A percentile compares a stretch with the other conserved stretches of the same genome.
These are phyloP conservation scores for Trileptium ribeirensis DNA, from an alignment of 2,888 invertebrate genomes.

Conservation along the genomic window DNA sequence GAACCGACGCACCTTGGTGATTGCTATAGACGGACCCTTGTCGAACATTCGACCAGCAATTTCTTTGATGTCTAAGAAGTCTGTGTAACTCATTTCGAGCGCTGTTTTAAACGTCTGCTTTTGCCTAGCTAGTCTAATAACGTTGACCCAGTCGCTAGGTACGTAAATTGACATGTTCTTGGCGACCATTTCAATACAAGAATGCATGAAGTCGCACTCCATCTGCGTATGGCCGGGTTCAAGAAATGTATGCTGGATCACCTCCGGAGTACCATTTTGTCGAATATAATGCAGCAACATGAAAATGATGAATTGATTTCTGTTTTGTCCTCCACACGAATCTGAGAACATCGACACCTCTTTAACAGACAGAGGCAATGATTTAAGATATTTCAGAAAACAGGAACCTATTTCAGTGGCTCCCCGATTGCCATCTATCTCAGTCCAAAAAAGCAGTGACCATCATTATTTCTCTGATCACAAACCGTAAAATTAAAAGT, in stretches of 20 bases:
- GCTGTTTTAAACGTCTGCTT: neutral
- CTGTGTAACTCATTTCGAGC: too few relatives aligned
- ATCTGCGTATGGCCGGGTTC: conserved; percentile 17
- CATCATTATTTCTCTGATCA: neutral
- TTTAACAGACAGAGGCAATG: conserved; percentile 6
- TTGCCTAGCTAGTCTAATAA: neutral
- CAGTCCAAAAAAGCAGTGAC: conserved; percentile 13
- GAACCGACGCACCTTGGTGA: too few relatives aligned
- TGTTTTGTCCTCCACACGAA: conserved; percentile 15
- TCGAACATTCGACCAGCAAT: too few relatives aligned
- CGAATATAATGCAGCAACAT: too few relatives aligned
- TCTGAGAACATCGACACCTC: conserved; percentile 11
- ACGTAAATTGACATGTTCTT: neutral
- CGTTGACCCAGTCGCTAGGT: neutral
- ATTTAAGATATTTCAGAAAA: neutral
- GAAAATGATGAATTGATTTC: too few relatives aligned
- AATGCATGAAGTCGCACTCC: conserved; percentile 16
- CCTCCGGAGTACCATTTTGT: too few relatives aligned
- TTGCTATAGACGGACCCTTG: too few relatives aligned
- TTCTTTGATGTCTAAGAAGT: too few relatives aligned
- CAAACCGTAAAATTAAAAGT: too few relatives aligned
- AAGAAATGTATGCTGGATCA: too few relatives aligned
- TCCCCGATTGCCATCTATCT: conserved; percentile 16
- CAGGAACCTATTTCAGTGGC: conserved; percentile 11
- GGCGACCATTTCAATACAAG: neutral